These are phyloP conservation scores for Oophaga sylvatica DNA, from an alignment of 2,797 vertebrate species.

Conservation along the genomic window DNA sequence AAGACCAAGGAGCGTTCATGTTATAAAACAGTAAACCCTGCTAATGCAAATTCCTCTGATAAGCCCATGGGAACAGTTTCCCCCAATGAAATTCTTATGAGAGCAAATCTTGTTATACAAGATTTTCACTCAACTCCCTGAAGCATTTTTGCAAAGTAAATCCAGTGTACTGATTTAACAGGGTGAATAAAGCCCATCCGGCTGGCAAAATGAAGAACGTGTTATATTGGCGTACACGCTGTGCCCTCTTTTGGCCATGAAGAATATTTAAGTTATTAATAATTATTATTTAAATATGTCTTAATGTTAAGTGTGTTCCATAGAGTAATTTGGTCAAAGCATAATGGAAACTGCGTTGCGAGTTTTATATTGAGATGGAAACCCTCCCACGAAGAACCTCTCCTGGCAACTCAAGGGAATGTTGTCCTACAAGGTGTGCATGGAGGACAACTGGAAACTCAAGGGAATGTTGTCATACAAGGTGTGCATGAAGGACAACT, in stretches of 20 bases:
- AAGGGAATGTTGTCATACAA: too few relatives aligned
- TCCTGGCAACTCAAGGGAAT: background rate
- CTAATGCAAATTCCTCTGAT: slow-evolving; percentile 60
- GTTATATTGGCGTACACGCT: background rate
- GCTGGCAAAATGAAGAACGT: slow-evolving; percentile 15
- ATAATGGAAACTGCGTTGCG: background rate
- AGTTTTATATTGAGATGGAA: background rate
- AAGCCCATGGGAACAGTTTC: slow-evolving; percentile 50
- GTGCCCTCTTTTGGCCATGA: background rate
- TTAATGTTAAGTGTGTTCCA: slow-evolving; percentile 1
- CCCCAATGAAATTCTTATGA: slow-evolving; percentile 57
- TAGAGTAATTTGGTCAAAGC: background rate
- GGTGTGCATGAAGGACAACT: background rate
- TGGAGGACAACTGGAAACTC: background rate
- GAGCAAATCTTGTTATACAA: slow-evolving; percentile 60
- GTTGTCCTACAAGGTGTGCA: background rate
- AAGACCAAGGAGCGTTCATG: slow-evolving; percentile 56
- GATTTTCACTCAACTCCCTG: slow-evolving; percentile 50
- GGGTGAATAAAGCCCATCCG: slow-evolving; percentile 22
- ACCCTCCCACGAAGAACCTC: background rate
- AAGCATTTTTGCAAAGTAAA: slow-evolving; percentile 51
- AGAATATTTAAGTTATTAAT: background rate
- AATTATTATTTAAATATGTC: background rate
- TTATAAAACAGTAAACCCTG: slow-evolving; percentile 61
- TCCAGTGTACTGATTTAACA: slow-evolving; percentile 36